These are phyloP conservation scores for Pyrgilauda ruficollis DNA, from an alignment of 2,113 vertebrate genomes.

Conservation along the genomic window DNA sequence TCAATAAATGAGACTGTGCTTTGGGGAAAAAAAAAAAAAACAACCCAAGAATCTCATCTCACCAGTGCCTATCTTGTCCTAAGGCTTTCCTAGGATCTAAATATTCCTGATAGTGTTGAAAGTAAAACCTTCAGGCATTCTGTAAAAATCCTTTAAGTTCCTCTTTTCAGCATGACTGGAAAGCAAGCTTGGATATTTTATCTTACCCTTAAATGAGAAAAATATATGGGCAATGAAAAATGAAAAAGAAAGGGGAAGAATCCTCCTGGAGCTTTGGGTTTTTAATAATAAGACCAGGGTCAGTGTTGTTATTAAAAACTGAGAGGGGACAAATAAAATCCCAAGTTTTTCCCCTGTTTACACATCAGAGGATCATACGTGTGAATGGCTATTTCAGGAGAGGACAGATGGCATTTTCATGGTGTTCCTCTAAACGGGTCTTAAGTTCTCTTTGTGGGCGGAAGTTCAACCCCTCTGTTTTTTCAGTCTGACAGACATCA, in stretches of 20 bases:
- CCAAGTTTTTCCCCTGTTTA: background rate
- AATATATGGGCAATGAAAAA: background rate
- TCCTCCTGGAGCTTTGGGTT: background rate
- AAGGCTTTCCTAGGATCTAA: background rate
- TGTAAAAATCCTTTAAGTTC: background rate
- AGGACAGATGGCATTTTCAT: background rate
- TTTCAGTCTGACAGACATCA: background rate
- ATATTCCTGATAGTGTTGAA: background rate
- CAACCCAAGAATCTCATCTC: background rate
- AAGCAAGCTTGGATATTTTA: background rate
- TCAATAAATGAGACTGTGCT: background rate
- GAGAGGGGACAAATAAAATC: background rate
- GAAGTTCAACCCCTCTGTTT: background rate
- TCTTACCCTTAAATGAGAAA: background rate
- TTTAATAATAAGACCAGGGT: background rate
- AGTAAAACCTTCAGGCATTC: background rate
- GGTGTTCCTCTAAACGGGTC: background rate
- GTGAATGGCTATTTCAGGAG: background rate
- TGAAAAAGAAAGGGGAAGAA: background rate
- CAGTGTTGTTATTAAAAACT: background rate
- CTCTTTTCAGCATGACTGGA: background rate
- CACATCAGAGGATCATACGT: background rate
- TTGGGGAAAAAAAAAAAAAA: background rate
- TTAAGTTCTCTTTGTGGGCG: background rate
- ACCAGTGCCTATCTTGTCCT: background rate